Evolutionary conservation across 1,140 invertebrate species (phyloP).

Genomic region (Brachionus manjavacas): DNA sequence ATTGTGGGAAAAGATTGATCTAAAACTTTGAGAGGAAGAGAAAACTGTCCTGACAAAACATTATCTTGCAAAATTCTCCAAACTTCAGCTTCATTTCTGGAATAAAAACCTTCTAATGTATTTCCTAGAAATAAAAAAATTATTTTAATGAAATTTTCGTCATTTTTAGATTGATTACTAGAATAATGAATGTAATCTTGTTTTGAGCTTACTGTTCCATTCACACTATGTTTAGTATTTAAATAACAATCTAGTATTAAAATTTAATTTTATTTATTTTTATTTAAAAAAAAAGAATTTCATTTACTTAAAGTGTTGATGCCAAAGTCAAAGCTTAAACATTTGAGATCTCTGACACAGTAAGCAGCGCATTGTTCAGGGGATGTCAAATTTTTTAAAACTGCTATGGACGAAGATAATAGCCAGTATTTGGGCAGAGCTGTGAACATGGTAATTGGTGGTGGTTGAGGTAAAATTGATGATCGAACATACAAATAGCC

Average conservation of each 20-base stretch:
- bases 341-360: conserved; percentile 11
- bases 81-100: neutral
- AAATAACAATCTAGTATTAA: conserved; percentile 21
- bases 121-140: neutral
- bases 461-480: conserved; percentile 11
- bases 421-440: conserved; percentile 13
- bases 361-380: neutral
- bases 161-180: neutral
- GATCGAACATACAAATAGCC: conserved; percentile 34
- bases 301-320: neutral
- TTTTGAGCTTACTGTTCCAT: neutral
- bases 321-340: conserved; percentile 36
- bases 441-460: conserved; percentile 7
- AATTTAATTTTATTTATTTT: too few relatives aligned
- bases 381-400: neutral
- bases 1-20: neutral
- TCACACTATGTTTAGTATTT: neutral
- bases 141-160: neutral
- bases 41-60: neutral
- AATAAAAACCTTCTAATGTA: conserved; percentile 23
- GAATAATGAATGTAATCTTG: neutral
- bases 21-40: neutral
- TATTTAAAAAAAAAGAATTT: too few relatives aligned
- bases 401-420: neutral
- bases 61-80: neutral